phyloP scores from a whole-genome alignment of 2,888 invertebrate genomes.

The Ceratothoa steindachneri region DNA sequence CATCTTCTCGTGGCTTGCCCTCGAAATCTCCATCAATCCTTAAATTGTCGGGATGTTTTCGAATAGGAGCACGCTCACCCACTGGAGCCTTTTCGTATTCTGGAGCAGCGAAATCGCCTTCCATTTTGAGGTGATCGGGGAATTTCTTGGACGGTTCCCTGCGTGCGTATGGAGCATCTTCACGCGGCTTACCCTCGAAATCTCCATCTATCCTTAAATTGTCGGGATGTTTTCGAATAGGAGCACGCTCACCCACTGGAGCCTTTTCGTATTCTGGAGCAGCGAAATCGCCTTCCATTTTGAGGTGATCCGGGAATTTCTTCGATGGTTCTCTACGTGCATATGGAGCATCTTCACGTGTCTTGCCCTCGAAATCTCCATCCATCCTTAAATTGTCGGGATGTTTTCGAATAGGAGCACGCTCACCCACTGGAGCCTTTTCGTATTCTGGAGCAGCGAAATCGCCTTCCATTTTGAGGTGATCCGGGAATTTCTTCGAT shows the following conservation, averaged over 20 bases:
- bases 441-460: conserved; percentile 15
- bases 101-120: conserved; percentile 36
- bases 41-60: conserved; percentile 44
- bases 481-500: conserved; percentile 53
- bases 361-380: conserved; percentile 43
- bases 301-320: conserved; percentile 43
- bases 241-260: conserved; percentile 58
- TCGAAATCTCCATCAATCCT: conserved; percentile 43
- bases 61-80: conserved; percentile 29
- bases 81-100: conserved; percentile 24
- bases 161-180: conserved; percentile 45
- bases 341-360: conserved; percentile 34
- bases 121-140: conserved; percentile 48
- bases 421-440: conserved; percentile 49
- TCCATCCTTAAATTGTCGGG: conserved; percentile 51
- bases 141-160: conserved; percentile 48
- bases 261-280: conserved; percentile 21
- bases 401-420: conserved; percentile 53
- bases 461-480: conserved; percentile 58
- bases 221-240: conserved; percentile 52
- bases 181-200: conserved; percentile 44
- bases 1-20: conserved; percentile 47
- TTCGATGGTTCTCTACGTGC: conserved; percentile 35
- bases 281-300: conserved; percentile 43
- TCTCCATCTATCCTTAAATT: conserved; percentile 44